Base-by-base conservation (phyloP, 2,888 invertebrate species). In the Dusona sp. region DNA sequence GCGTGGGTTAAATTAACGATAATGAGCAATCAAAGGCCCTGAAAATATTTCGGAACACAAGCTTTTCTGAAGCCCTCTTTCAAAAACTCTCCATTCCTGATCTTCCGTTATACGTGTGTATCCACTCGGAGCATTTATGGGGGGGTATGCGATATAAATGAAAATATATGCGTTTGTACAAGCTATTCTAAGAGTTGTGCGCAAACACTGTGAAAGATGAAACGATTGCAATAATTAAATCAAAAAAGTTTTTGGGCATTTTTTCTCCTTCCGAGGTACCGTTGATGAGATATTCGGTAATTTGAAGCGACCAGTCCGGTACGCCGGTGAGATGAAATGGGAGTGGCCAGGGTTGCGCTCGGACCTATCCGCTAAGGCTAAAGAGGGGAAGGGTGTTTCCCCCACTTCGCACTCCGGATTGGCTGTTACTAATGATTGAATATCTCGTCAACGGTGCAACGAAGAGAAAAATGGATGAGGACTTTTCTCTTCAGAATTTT, bases 21-120 rank as follows among this genome's bases (percentile, higher is more conserved):
- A 79, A 85, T 85, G 80, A 73, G 65, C 75, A 73, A 87, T 84
- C 75, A 81, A 84, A 82, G 70, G 74, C 73, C 70, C 73, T 7
- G 42, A 68, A 72, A 82, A 72, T 84, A 82, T 85, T 78, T 77
- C 75, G 67, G 16, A 79, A 54, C 22, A 51, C 48, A 74, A 75
- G 77, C 25, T 25, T 79, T 83, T 57, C 38, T 72, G 65, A 11
- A 45, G 16, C 36, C 22, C 22, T 36, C 16, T 54, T 65, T 57
- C 22, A 29, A 51, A 65, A 84, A 45, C 70, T 22, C 65, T n/a
- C 51, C 64, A 42, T 68, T 67, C 57, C n/a, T 73, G 42, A 67
- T 74, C 48, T 13, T 38, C 74, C 73, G 68, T 38, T 57, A 25
- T 33, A 19, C 77, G 33, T 72, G 22, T 33, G 45, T 8, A 77